Evolutionary conservation across 2,797 vertebrate genomes (phyloP).

Genomic region (Intellagama lesueurii): DNA sequence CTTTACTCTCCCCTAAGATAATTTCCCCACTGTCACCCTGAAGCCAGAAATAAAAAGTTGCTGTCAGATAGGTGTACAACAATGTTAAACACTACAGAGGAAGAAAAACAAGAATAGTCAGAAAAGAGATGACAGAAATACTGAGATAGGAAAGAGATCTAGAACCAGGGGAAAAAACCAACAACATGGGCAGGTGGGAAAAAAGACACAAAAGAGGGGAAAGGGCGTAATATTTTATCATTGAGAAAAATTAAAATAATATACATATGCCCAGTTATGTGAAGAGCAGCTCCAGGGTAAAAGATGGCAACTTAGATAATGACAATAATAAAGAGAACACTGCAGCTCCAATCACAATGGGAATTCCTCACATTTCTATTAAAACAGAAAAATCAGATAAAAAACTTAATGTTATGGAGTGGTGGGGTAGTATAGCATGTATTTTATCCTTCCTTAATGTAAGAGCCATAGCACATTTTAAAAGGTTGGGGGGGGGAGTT

Average conservation of each 20-base stretch:
- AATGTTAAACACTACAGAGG: background rate
- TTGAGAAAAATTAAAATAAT: background rate
- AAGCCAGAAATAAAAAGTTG: fast-evolving
- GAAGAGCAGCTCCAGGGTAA: background rate
- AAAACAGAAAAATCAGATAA: background rate
- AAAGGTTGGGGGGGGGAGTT: background rate
- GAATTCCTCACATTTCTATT: background rate
- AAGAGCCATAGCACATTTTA: background rate
- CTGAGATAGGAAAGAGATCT: fast-evolving
- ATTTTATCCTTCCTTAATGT: background rate
- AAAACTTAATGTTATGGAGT: background rate
- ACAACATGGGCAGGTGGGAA: background rate
- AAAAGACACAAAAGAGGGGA: background rate
- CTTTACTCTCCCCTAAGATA: fast-evolving
- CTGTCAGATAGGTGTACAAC: fast-evolving
- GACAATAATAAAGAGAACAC: background rate
- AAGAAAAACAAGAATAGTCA: background rate
- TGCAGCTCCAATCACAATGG: background rate
- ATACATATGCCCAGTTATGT: background rate
- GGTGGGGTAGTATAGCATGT: no score
- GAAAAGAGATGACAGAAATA: conserved; percentile 2
- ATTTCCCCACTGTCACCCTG: background rate
- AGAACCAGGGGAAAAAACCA: fast-evolving
- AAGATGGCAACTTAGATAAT: background rate
- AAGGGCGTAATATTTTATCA: fast-evolving